Base-by-base conservation (phyloP, 1,140 invertebrate genomes). In the Sarcophaga bullata region DNA sequence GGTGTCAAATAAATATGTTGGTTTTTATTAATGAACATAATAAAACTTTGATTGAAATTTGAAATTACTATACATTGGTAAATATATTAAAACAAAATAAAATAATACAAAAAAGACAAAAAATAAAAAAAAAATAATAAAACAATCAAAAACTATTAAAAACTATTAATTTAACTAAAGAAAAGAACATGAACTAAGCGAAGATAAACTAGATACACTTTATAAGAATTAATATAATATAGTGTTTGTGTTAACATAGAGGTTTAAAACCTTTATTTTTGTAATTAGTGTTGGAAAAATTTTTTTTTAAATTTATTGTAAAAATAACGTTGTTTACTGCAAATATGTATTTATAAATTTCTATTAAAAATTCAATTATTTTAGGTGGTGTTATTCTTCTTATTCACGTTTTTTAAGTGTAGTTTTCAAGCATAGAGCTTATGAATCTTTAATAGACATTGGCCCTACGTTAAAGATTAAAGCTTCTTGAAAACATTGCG, bases 321-420 rank as follows among this genome's bases (percentile, higher is more conserved):
- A 58, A 58, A 58, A 58, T 58, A 58, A 58, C 13, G 54, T 58
- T 68, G 10, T 68, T 76, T 76, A 8, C n/a, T 13, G 13, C 47
- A 15, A 76, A 47, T 76, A 76, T 76, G 9, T 46, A 48, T 75
- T 75, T 75, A 48, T 76, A 48, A 37, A 47, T 76, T 76, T 50
- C 73, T 48, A 48, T 75, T 46, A 48, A 47, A 48, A 76, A 76
- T n/a, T 76, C 15, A 76, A 9, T 48, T 13, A 76, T 76, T 15
- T 76, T 48, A 76, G 49, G 73, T 76, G 49, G 73, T 76, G 46
- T 76, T 76, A 17, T 76, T 48, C 37, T 50, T n/a, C 8, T 76
- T 76, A 8, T 76, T 6, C 19, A 3, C 9, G 5, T 17, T 75
- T 46, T 58, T 58, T 58, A 58, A n/a, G n/a, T 58, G 15, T 58